phyloP scores from a whole-genome alignment of 2,888 invertebrate species.

The Dynastes hyllus region DNA sequence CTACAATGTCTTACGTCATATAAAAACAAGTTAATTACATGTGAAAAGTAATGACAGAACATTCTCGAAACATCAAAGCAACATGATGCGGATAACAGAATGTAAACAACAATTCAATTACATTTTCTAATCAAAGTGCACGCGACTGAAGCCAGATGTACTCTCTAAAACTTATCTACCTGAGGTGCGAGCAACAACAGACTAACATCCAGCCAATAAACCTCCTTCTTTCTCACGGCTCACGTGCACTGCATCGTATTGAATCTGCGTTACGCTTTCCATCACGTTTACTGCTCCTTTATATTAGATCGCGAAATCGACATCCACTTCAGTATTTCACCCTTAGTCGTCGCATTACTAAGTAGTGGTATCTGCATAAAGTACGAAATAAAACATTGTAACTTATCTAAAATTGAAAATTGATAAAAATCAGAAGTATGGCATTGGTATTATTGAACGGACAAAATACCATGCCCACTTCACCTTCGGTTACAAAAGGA shows the following conservation, averaged over 20 bases:
- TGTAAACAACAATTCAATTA: no score
- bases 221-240: conserved; percentile 1
- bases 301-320: conserved; percentile 62
- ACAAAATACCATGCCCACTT: conserved; percentile 69
- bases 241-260: conserved; percentile 44
- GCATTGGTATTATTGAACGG: conserved; percentile 60
- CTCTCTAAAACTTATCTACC: no score
- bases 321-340: conserved; percentile 56
- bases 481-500: conserved; percentile 74
- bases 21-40: no score
- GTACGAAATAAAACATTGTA: background rate
- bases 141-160: no score
- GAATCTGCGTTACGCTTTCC: conserved; percentile 60
- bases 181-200: background rate
- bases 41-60: no score
- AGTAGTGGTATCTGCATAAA: background rate
- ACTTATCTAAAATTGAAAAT: conserved; percentile 37
- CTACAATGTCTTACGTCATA: no score
- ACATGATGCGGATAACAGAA: no score
- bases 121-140: no score
- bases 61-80: no score
- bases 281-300: conserved; percentile 63
- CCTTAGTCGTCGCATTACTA: conserved; percentile 45
- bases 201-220: background rate
- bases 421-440: conserved; percentile 55